A percentile compares a stretch with the other conserved stretches of the same genome.
Conservation (phyloP, 2,113 vertebrate genomes). For the Condylura cristata region DNA sequence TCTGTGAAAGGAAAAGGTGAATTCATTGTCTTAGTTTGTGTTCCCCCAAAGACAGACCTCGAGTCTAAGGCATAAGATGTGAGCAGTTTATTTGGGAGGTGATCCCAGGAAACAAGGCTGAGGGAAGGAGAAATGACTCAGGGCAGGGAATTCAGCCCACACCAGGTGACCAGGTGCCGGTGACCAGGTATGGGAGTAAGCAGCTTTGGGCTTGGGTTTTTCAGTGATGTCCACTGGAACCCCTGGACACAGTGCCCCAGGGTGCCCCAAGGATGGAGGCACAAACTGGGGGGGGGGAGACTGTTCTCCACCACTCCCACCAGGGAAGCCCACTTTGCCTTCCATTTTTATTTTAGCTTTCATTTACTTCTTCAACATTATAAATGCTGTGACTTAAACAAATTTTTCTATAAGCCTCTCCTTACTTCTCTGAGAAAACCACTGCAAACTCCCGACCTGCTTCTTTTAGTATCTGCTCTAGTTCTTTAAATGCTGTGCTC, state of each 20-base stretch:
- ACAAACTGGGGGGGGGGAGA: background rate
- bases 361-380: background rate
- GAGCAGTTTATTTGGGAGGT: background rate
- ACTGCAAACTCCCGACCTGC: background rate
- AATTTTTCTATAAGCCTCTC: background rate
- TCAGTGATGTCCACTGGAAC: background rate
- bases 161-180: background rate
- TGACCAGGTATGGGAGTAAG: background rate
- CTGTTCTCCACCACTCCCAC: background rate
- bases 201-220: background rate
- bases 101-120: background rate
- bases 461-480: background rate
- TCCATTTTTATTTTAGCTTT: background rate
- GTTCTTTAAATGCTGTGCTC: background rate
- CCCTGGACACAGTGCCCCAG: background rate
- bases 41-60: background rate
- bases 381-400: background rate
- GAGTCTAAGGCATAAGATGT: background rate
- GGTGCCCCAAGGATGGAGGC: background rate
- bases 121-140: background rate
- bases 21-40: background rate
- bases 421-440: background rate
- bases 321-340: background rate
- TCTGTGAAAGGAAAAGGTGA: background rate
- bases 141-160: background rate